Conservation (phyloP, 2,113 vertebrate species). For the Salvator merianae region DNA sequence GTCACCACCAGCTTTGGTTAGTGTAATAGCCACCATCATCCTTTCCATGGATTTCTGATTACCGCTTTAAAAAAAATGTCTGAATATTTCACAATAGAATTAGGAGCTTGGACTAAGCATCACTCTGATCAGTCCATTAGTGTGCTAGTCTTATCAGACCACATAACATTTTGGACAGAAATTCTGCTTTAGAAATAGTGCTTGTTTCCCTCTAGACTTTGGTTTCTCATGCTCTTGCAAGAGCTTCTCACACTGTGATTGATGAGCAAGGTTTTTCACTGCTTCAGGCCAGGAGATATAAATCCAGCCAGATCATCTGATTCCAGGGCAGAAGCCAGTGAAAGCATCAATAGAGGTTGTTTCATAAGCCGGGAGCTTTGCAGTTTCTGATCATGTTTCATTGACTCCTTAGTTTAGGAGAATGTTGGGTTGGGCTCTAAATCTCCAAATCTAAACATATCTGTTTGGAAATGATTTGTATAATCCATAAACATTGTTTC, state of each 20-base stretch:
- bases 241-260: not conserved
- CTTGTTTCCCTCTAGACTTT: not conserved
- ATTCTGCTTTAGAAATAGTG: not conserved
- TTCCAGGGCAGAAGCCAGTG: not conserved
- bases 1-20: too few relatives aligned
- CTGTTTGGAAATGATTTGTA: not conserved
- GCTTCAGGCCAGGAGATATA: not conserved
- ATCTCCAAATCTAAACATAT: not conserved
- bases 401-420: not conserved
- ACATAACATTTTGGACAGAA: not conserved
- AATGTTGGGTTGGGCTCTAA: not conserved
- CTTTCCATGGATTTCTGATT: too few relatives aligned
- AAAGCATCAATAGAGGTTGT: not conserved
- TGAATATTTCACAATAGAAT: constrained; percentile 13
- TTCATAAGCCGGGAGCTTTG: not conserved
- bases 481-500: not conserved
- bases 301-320: not conserved
- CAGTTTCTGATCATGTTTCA: not conserved
- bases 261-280: not conserved
- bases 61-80: not conserved
- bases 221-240: not conserved
- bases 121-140: constrained; percentile 1
- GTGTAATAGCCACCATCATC: too few relatives aligned
- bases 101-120: not conserved
- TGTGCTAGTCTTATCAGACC: not conserved